These are phyloP conservation scores for Brachyistius frenatus DNA, from an alignment of 2,113 vertebrate species.

Conservation along the genomic window DNA sequence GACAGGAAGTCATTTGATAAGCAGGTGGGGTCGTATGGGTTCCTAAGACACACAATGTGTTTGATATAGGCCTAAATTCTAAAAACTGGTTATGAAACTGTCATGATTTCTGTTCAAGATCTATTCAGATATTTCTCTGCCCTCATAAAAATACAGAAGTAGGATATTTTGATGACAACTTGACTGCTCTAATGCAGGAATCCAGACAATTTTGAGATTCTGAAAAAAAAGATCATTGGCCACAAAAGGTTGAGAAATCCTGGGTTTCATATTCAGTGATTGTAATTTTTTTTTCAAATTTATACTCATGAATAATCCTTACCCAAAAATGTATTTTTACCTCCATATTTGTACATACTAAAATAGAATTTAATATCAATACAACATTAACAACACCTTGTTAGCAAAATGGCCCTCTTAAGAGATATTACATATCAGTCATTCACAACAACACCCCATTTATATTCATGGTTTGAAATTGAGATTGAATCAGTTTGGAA, in stretches of 20 bases:
- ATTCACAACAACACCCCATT: neutral
- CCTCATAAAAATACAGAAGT: too few relatives aligned
- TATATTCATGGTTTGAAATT: neutral
- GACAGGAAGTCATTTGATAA: neutral
- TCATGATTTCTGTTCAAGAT: too few relatives aligned
- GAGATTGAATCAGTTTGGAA: neutral
- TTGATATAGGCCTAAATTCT: neutral
- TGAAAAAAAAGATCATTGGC: neutral
- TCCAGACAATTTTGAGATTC: too few relatives aligned
- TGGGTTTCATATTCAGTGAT: neutral
- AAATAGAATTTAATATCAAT: neutral
- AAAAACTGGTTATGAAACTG: too few relatives aligned
- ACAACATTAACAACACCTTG: neutral
- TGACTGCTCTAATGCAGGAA: too few relatives aligned
- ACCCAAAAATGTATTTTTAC: neutral
- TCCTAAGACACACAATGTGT: neutral
- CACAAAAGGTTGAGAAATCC: conserved; percentile 33
- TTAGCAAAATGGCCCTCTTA: neutral
- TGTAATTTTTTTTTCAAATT: too few relatives aligned
- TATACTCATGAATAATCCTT: neutral
- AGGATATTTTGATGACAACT: too few relatives aligned
- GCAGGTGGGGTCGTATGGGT: neutral
- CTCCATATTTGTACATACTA: neutral
- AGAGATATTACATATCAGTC: neutral
- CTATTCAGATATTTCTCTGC: too few relatives aligned